phyloP scores from a whole-genome alignment of 2,797 vertebrate species.

The Amblyraja radiata region DNA sequence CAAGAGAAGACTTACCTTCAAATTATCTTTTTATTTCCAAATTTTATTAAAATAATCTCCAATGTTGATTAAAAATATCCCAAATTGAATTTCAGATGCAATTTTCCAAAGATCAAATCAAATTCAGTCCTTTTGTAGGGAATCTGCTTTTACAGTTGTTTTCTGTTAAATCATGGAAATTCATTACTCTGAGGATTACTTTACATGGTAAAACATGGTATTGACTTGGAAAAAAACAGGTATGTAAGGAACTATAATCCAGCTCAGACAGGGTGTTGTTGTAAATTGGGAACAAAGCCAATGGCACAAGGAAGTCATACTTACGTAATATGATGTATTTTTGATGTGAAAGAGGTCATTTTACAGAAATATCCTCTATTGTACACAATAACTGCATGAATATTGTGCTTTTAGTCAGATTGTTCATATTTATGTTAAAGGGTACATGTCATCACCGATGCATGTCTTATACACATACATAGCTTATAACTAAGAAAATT shows the following conservation, averaged over 20 bases:
- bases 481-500: not conserved
- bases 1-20: not conserved
- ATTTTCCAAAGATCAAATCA: not conserved
- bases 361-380: constrained; percentile 35
- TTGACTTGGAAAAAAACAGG: constrained; percentile 23
- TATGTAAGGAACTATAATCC: not conserved
- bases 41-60: not conserved
- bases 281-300: constrained; percentile 32
- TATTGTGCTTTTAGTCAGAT: not conserved
- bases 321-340: constrained; percentile 22
- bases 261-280: constrained; percentile 23
- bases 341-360: constrained; percentile 33
- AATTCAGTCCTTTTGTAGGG: not conserved
- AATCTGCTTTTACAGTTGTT: not conserved
- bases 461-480: not conserved
- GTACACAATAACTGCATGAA: not conserved
- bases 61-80: not conserved
- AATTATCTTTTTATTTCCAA: not conserved
- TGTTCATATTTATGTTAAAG: not conserved
- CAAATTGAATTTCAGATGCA: not conserved
- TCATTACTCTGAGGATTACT: not conserved
- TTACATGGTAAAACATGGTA: not conserved
- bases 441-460: too few species aligned
- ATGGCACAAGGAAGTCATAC: constrained; percentile 24
- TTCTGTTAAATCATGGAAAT: constrained; percentile 28